Percentiles rank a stretch among this genome's conserved stretches.
These are phyloP conservation scores for Pseudomyrmex cubaensis DNA, from an alignment of 1,140 invertebrate genomes.

Conservation along the genomic window DNA sequence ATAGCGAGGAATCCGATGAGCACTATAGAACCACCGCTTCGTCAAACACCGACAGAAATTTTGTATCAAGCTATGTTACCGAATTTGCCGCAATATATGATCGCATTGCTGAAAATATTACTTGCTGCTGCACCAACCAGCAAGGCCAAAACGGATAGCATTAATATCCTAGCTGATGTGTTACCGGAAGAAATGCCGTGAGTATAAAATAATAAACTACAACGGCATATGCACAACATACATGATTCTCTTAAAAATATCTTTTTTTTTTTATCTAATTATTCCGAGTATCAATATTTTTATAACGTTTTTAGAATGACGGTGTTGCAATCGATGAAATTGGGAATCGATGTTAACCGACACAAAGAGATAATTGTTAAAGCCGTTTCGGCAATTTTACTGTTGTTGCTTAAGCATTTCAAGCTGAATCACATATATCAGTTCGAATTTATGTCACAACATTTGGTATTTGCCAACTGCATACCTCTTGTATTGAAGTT, in stretches of 20 bases:
- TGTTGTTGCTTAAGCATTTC: constrained; percentile 98
- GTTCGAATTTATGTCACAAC: constrained; percentile 99
- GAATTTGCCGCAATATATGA: constrained; percentile 98
- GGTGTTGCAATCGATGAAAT: constrained; percentile 97
- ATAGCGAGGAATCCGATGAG: constrained; percentile 92
- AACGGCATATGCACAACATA: neutral
- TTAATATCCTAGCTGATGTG: constrained; percentile 99
- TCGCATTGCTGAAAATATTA: constrained; percentile 98
- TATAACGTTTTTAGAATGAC: constrained; percentile 89
- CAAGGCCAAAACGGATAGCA: constrained; percentile 98
- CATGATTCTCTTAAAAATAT: neutral
- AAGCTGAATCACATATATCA: constrained; percentile 99
- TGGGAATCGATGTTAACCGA: constrained; percentile 98
- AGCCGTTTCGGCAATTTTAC: constrained; percentile 96
- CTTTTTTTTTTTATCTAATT: constrained; percentile 14
- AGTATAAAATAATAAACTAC: constrained; percentile 75
- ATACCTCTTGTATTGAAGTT: constrained; percentile 99
- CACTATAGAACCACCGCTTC: constrained; percentile 84
- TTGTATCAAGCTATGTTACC: constrained; percentile 96
- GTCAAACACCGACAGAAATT: constrained; percentile 92
- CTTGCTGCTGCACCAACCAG: constrained; percentile 98
- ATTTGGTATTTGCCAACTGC: constrained; percentile 99
- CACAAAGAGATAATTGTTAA: constrained; percentile 99
- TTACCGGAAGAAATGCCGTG: constrained; percentile 98
- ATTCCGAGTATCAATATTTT: constrained; percentile 12